A percentile compares a stretch with the other conserved stretches of the same genome.
Conservation (phyloP, 2,888 invertebrate genomes). For the Cepaea hortensis region DNA sequence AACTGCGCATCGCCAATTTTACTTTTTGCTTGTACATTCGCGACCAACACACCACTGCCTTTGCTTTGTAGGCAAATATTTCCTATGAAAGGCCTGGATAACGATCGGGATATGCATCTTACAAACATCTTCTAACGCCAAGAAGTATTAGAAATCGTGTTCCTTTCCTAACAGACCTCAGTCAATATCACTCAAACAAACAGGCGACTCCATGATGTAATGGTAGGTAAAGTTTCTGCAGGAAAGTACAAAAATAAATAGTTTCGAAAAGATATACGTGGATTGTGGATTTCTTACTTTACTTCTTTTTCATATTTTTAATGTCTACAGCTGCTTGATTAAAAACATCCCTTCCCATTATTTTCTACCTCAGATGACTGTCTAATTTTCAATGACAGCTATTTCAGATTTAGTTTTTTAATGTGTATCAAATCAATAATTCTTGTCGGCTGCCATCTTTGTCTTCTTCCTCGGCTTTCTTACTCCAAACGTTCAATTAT, state of each 20-base stretch:
- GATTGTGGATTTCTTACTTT: no score
- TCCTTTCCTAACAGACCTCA: conserved; percentile 7
- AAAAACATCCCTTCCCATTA: no score
- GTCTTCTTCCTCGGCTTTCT: no score
- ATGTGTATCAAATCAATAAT: no score
- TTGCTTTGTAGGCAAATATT: conserved; percentile 28
- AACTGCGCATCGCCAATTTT: background rate
- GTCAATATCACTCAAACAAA: conserved; percentile 11
- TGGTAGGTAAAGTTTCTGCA: background rate
- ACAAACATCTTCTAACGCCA: conserved; percentile 27
- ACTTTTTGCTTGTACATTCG: background rate
- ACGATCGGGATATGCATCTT: conserved; percentile 31
- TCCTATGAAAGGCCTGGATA: conserved; percentile 41
- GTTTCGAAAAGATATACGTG: conserved; percentile 13
- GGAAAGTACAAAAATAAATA: background rate
- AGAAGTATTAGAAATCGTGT: no score
- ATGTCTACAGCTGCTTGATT: no score
- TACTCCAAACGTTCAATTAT: no score
- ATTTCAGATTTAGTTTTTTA: no score
- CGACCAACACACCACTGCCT: conserved; percentile 42
- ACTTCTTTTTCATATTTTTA: no score
- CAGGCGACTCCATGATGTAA: conserved; percentile 33
- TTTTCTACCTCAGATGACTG: no score
- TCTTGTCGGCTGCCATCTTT: no score
- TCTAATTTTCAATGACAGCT: no score